Conservation (phyloP, 2,888 invertebrate genomes). For the Epiblema foenella region DNA sequence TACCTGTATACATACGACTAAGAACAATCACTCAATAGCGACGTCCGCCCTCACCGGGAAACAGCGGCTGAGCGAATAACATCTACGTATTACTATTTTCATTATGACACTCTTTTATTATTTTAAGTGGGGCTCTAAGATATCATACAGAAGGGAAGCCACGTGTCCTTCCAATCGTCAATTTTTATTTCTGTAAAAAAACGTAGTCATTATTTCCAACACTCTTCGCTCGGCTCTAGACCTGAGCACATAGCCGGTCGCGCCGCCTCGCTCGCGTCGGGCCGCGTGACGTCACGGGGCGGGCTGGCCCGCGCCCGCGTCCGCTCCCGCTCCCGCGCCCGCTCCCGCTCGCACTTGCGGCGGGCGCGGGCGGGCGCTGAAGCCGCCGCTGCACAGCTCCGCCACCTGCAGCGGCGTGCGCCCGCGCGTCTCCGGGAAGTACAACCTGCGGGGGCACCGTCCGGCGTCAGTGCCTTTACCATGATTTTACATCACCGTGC, state of each 20-base stretch:
- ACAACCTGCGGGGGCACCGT: conserved; percentile 28
- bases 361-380: conserved; percentile 81
- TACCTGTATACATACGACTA: background rate
- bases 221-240: background rate
- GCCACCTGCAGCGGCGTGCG: conserved; percentile 87
- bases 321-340: no score
- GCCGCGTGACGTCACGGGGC: background rate
- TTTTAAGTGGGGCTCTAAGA: no score
- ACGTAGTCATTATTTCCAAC: background rate
- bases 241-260: no score
- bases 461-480: background rate
- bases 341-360: no score
- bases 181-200: background rate
- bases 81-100: background rate
- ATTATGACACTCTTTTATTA: no score
- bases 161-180: no score
- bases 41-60: background rate
- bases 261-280: no score
- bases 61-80: background rate
- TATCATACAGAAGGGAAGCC: no score
- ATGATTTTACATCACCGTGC: no score
- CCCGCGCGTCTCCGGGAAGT: conserved; percentile 90
- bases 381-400: conserved; percentile 86
- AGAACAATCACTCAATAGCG: background rate
- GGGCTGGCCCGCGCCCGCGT: no score